Base-by-base conservation (phyloP, 2,797 vertebrate genomes). In the Telmatherina bonti region DNA sequence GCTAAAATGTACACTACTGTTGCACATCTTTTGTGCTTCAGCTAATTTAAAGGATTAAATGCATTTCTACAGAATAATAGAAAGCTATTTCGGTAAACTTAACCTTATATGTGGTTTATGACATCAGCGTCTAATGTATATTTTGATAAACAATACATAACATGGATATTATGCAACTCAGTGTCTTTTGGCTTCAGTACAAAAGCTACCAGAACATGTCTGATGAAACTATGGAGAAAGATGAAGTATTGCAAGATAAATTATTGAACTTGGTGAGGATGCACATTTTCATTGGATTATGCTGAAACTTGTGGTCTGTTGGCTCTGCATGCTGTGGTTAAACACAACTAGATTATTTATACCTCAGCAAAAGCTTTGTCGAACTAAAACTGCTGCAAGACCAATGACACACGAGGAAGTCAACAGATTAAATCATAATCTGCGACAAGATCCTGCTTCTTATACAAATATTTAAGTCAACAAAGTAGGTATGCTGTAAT, bases 321-420 rank as follows among this genome's bases (percentile, higher is more conserved):
- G 56, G 8, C 18, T 61, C 3, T 20, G 54, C 41, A 24, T 0
- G 33, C 22, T 67, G 63, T 36, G 35, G 58, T 66, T 61, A 41
- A 43, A 76, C 20, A 55, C 54, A 59, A 74, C 7, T 5, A 55
- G 43, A 72, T 62, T 60, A 60, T 81, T 77, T 33, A 36, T 63
- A 64, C 64, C 4, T 76, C 74, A 75, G 65, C 41, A 71, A 68
- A 62, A 52, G 1, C 0, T 60, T 41, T 13, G 1, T 0, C 0
- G 22, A 80, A 78, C n/a, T 60, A 65, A 85, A 84, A 79, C 55
- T 66, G 49, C 26, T 55, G 76, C 41, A 64, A 64, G 57, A 58
- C 5, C 18, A 49, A 30, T 77, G 52, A 38, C 41, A n/a, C 36
- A 45, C 9, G 18, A 57, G 59, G 51, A 74, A 62, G 70, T 74